Conservation (phyloP, 2,797 vertebrate genomes). For the Gallinago stenura region DNA sequence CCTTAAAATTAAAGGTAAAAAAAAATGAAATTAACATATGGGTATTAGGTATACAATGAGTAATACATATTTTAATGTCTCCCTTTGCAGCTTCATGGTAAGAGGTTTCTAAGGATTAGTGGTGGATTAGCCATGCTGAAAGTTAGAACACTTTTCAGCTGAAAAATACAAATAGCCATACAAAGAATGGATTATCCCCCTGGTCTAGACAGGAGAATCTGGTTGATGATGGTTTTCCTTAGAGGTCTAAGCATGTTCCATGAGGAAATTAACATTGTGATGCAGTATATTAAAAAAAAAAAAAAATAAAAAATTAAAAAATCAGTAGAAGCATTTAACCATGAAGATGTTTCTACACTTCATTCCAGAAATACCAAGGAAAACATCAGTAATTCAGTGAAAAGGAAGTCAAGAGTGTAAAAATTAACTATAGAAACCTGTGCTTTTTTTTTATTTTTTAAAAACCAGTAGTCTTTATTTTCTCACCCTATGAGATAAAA, state of each 20-base stretch:
- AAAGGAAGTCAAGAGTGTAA: background rate
- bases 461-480: background rate
- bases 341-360: background rate
- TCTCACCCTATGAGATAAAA: background rate
- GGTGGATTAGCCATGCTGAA: slow-evolving; percentile 19
- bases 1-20: background rate
- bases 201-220: background rate
- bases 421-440: background rate
- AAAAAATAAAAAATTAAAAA: too few relatives aligned
- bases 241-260: background rate
- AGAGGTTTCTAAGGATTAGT: slow-evolving; percentile 30
- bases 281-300: background rate
- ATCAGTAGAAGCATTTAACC: background rate
- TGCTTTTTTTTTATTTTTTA: background rate
- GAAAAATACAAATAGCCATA: slow-evolving; percentile 27
- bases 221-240: background rate
- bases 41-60: background rate
- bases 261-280: background rate
- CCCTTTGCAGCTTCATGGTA: background rate
- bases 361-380: background rate
- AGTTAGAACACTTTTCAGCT: slow-evolving; percentile 28
- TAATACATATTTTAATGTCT: background rate
- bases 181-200: background rate
- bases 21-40: background rate
- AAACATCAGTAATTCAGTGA: background rate